These are phyloP conservation scores for Hemichromis elongatus DNA, from an alignment of 2,113 vertebrate genomes.

Conservation along the genomic window DNA sequence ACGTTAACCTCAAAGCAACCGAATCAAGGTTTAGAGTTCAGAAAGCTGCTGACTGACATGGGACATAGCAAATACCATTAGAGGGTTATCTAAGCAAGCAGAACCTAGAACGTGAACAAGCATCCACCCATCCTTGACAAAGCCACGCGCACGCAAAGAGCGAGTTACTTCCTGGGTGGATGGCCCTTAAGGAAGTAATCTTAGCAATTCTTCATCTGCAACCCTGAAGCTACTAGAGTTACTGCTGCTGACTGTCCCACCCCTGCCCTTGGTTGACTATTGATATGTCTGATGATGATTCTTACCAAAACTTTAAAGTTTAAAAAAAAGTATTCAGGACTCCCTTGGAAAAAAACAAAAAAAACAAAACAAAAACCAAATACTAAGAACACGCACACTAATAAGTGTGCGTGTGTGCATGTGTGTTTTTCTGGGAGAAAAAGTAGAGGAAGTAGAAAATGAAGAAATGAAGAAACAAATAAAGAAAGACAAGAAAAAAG, in stretches of 20 bases:
- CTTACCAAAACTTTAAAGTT: background rate
- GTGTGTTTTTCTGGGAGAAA: no score
- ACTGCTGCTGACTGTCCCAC: background rate
- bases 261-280: background rate
- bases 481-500: background rate
- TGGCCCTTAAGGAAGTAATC: background rate
- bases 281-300: background rate
- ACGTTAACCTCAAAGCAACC: background rate
- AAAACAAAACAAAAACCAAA: fast-evolving
- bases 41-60: background rate
- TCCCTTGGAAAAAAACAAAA: background rate
- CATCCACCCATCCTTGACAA: background rate
- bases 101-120: background rate
- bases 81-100: background rate
- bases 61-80: background rate
- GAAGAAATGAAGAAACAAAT: background rate
- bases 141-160: background rate
- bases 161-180: background rate
- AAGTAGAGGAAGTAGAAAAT: background rate
- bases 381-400: background rate
- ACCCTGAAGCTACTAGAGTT: background rate
- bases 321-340: background rate
- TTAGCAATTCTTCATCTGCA: background rate
- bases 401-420: no score
- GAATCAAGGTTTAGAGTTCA: background rate